phyloP scores from a whole-genome alignment of 2,888 invertebrate genomes.

The Ptychoptera albimana region DNA sequence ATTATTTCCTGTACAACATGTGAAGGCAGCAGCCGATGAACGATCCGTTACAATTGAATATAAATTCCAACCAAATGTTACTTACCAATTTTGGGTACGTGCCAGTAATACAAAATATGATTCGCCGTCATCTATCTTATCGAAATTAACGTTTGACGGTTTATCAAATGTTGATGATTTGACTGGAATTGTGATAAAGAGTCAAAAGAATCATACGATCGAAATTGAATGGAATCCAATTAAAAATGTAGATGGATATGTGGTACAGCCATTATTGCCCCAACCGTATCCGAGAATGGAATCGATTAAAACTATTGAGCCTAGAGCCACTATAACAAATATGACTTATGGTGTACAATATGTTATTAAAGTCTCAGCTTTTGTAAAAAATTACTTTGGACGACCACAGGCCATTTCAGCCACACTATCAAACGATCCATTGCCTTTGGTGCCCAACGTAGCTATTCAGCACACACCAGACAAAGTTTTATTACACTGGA shows the following conservation, averaged over 20 bases:
- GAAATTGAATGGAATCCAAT: slow-evolving; percentile 44
- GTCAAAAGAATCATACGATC: slow-evolving; percentile 35
- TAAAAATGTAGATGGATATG: slow-evolving; percentile 41
- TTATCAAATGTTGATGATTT: slow-evolving; percentile 45
- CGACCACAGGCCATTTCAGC: slow-evolving; percentile 19
- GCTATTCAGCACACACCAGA: slow-evolving; percentile 37
- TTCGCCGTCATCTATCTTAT: slow-evolving; percentile 43
- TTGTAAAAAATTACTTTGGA: slow-evolving; percentile 35
- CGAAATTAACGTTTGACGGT: slow-evolving; percentile 44
- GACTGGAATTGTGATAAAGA: slow-evolving; percentile 34
- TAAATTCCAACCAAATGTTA: slow-evolving; percentile 14
- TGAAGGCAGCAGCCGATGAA: slow-evolving; percentile 6
- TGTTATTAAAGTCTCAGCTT: slow-evolving; percentile 33
- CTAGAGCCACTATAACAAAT: slow-evolving; percentile 27
- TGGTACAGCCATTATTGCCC: slow-evolving; percentile 34
- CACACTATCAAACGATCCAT: slow-evolving; percentile 24
- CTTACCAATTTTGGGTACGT: slow-evolving; percentile 23
- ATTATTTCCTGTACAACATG: no score
- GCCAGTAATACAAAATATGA: slow-evolving; percentile 45
- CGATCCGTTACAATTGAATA: slow-evolving; percentile 12
- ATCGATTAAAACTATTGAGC: slow-evolving; percentile 29
- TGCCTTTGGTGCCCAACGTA: slow-evolving; percentile 17
- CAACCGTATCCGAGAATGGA: slow-evolving; percentile 38
- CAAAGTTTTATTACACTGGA: slow-evolving; percentile 50
- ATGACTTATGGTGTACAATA: slow-evolving; percentile 34